Evolutionary conservation across 1,140 invertebrate species (phyloP).

Genomic region (Tetramorium simillimum): DNA sequence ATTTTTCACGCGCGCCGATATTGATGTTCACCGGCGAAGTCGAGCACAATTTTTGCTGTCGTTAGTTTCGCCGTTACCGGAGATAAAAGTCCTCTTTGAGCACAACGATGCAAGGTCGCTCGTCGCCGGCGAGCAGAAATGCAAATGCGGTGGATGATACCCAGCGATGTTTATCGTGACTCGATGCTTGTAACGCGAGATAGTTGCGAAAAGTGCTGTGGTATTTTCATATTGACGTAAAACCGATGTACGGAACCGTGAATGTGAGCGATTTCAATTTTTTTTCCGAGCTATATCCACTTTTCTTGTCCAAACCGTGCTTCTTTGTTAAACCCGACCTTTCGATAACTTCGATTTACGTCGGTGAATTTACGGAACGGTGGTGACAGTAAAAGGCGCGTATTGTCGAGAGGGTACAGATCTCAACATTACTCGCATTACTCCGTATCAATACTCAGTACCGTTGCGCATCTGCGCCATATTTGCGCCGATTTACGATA

Average conservation of each 20-base stretch:
- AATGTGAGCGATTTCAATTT: not conserved
- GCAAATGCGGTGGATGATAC: slow-evolving; percentile 32
- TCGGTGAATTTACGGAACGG: not conserved
- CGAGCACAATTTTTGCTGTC: slow-evolving; percentile 14
- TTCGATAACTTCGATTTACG: slow-evolving; percentile 27
- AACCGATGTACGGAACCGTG: not conserved
- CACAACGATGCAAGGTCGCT: slow-evolving; percentile 22
- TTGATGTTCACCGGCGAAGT: not conserved
- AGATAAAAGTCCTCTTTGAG: slow-evolving; percentile 37
- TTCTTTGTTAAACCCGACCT: not conserved
- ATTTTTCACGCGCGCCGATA: slow-evolving; percentile 19
- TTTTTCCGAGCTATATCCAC: not conserved
- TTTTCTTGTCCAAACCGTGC: not conserved
- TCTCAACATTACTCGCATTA: not conserved
- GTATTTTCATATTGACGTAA: not conserved
- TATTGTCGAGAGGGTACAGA: not conserved
- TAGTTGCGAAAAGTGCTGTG: not conserved
- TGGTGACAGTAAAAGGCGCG: slow-evolving; percentile 1
- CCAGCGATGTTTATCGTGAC: slow-evolving; percentile 22
- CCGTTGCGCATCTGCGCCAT: not conserved
- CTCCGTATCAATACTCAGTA: slow-evolving; percentile 7
- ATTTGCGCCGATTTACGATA: slow-evolving; percentile 5
- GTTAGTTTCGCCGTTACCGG: not conserved
- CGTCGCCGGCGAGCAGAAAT: slow-evolving; percentile 30
- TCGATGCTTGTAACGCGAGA: slow-evolving; percentile 15